Base-by-base conservation (phyloP, 2,888 invertebrate species). In the Trachelus tabidus region DNA sequence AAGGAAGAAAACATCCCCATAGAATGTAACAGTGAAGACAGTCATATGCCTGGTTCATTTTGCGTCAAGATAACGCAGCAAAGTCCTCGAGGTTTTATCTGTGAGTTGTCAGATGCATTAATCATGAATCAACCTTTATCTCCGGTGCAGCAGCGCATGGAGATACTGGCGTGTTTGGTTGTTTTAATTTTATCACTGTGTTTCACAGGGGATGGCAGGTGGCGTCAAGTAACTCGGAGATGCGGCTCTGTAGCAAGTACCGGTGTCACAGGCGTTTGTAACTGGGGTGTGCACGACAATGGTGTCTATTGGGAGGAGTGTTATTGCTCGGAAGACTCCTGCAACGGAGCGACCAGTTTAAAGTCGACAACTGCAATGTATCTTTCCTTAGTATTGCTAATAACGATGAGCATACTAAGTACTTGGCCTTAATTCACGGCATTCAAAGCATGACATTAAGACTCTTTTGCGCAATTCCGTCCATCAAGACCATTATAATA, bases 281-380 rank as follows among this genome's bases (percentile, higher is more conserved):
- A 98, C 89, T 99, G 98, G 98, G 97, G 98, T 31, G 97, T 99
- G 77, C 95, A 97, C 85, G 96, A 97, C 83, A 98, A 98, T 86
- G 98, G 98, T 4, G 97, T 97, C 0, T 99, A 98, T 90, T 98
- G 97, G 97, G 98, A 99, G 90, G 98, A 98, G 88, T 99, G 99
- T 88, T 99, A 98, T 89, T 99, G 98, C 90, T 96, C 97, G 0
- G 94, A 95, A 79, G 98, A 99, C 88, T 96, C 96, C 82, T 99
- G 98, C 90, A 99, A 98, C 89, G 86, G 82, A 76, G 86, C 89
- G n/a, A 80, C 88, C n/a, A 83, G 79, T 69, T 78, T 87, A 30
- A 56, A 56, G 56, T 56, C 56, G 23, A 23, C 56, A 15, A 23
- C 9, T 23, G 56, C 23, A 2, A 56, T 56, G 9, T 56, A 23